phyloP scores from a whole-genome alignment of 2,113 vertebrate species.

The Sylvietta virens region DNA sequence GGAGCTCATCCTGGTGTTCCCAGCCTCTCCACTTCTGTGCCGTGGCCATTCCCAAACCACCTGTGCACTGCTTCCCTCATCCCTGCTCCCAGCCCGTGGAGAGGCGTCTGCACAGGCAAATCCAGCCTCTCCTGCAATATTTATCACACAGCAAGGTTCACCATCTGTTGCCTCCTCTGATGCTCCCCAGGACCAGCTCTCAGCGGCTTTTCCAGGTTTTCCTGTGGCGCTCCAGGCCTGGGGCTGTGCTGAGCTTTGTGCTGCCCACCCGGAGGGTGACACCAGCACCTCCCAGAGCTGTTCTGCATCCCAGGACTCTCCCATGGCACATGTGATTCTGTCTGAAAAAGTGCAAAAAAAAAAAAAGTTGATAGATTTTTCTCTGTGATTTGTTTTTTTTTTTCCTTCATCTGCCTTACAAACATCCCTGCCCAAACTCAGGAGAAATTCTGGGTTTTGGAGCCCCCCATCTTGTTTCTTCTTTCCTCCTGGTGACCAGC shows the following conservation, averaged over 20 bases:
- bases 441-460: not conserved
- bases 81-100: not conserved
- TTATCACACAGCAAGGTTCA: not conserved
- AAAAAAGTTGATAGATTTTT: no score
- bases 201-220: not conserved
- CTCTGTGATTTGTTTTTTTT: not conserved
- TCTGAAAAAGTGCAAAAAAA: not conserved
- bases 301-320: not conserved
- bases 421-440: not conserved
- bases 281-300: not conserved
- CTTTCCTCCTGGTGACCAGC: not conserved
- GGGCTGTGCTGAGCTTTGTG: not conserved
- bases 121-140: not conserved
- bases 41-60: not conserved
- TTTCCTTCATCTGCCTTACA: not conserved
- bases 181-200: not conserved
- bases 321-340: rapidly evolving
- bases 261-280: not conserved
- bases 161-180: not conserved
- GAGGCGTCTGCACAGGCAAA: not conserved
- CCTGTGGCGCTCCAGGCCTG: not conserved
- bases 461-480: not conserved
- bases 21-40: not conserved
- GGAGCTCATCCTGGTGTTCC: not conserved
- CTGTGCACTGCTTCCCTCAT: rapidly evolving